Evolutionary conservation across 35 echinoderm and acorn worm species (phyloP), one percentile per base, ranked within the genome.

Genomic region (Apostichopus californicus): DNA sequence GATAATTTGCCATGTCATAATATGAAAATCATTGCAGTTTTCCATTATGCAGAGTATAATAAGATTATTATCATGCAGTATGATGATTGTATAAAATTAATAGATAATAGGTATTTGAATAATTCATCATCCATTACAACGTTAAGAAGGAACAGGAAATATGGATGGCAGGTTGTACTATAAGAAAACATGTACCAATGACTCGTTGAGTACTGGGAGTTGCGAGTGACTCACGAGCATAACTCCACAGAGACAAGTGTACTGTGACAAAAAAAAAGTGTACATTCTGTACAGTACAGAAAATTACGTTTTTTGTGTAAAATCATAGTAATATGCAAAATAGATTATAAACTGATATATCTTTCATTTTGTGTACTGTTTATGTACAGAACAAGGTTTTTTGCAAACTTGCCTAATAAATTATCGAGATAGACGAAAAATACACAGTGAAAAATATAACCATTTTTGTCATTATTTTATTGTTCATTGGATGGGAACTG

Each of bases 311-410:
- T 57, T 46, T 87, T 66, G 78, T 87, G 83, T 87, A 87, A 56
- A 46, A 89, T 66, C 86, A 89, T 65, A 89, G 86, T 89, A 89
- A 89, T 89, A 89, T 89, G 86, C 86, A 89, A 89, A 88, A 89
- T 89, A 89, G 86, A 89, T 89, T 89, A 89, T 89, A 89, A 82
- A 89, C 86, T 91, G 89, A 91, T 91, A 91, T 91, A 91, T 91
- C 89, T 91, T 91, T 91, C 89, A 91, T 91, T 91, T 91, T 91
- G 89, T 91, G 89, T 91, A 91, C 89, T 91, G 89, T 91, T 91
- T 77, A 78, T 91, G 77, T 91, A 91, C 89, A 91, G 77, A 91
- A 91, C 89, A 91, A 91, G 89, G 89, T 91, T 91, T 87, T 89
- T 91, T 79, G 89, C 89, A 91, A 91, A 91, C 89, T 91, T 91